These are phyloP conservation scores for Acronicta psi DNA, from an alignment of 2,888 invertebrate species.

Conservation along the genomic window DNA sequence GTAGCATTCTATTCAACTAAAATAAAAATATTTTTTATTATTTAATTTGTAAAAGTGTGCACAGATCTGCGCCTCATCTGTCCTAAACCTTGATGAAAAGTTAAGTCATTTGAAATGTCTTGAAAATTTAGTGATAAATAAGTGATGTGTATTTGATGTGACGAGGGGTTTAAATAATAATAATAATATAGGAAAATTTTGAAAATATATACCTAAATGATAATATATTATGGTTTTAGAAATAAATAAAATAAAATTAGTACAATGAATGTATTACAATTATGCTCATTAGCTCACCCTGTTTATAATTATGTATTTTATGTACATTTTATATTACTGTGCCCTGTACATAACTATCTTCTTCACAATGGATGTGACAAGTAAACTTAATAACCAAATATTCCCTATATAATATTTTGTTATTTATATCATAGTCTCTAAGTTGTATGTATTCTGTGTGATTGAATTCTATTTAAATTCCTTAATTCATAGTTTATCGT, in stretches of 20 bases:
- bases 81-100: not conserved
- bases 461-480: slow-evolving; percentile 25
- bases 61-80: too few relatives aligned
- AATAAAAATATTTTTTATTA: not conserved
- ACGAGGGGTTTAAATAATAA: slow-evolving; percentile 11
- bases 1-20: too few relatives aligned
- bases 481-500: slow-evolving; percentile 26
- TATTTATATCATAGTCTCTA: slow-evolving; percentile 33
- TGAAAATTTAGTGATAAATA: slow-evolving; percentile 44
- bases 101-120: slow-evolving; percentile 14
- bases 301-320: slow-evolving; percentile 47
- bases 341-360: slow-evolving; percentile 30
- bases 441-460: slow-evolving; percentile 50
- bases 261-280: slow-evolving; percentile 45
- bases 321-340: slow-evolving; percentile 45
- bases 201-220: slow-evolving; percentile 25
- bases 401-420: slow-evolving; percentile 24
- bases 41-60: not conserved
- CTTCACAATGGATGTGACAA: slow-evolving; percentile 21
- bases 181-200: slow-evolving; percentile 25
- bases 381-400: slow-evolving; percentile 22
- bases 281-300: slow-evolving; percentile 55
- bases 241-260: slow-evolving; percentile 30
- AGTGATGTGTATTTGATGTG: slow-evolving; percentile 21
- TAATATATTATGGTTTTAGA: slow-evolving; percentile 43